Evolutionary conservation across 1,140 invertebrate species (phyloP).

Genomic region (Drosophila trapezifrons): DNA sequence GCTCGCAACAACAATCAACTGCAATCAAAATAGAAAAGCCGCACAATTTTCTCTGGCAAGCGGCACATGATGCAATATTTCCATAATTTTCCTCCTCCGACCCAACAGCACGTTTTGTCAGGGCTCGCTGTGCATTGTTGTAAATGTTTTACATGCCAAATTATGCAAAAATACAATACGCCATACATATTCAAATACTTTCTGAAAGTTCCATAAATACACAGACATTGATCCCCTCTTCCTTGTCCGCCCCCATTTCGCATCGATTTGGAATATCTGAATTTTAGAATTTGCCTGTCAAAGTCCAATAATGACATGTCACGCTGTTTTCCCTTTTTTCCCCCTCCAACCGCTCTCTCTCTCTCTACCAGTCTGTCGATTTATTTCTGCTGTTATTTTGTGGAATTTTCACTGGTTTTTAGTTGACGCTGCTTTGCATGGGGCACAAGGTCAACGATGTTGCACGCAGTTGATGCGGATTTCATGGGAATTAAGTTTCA

Average conservation of each 20-base stretch:
- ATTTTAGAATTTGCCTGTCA: conserved; percentile 70
- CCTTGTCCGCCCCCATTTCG: background rate
- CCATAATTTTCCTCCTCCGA: conserved; percentile 38
- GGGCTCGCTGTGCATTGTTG: conserved; percentile 54
- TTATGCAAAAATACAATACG: conserved; percentile 76
- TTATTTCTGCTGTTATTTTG: conserved; percentile 34
- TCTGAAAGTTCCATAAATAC: conserved; percentile 25
- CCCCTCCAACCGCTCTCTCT: no score
- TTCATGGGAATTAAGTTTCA: conserved; percentile 63
- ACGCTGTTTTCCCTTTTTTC: conserved; percentile 36
- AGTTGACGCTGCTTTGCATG: conserved; percentile 14
- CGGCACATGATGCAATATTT: conserved; percentile 53
- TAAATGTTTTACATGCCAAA: conserved; percentile 81
- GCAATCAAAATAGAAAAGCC: conserved; percentile 76
- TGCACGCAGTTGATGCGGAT: conserved; percentile 51
- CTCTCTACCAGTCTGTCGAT: conserved; percentile 7
- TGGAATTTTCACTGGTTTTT: conserved; percentile 39
- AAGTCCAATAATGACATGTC: conserved; percentile 78
- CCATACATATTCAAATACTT: conserved; percentile 78
- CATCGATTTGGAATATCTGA: conserved; percentile 68
- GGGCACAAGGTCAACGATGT: conserved; percentile 60
- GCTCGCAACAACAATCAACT: conserved; percentile 44
- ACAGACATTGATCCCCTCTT: conserved; percentile 20
- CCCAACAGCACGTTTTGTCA: conserved; percentile 32
- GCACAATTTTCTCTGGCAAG: conserved; percentile 60